phyloP scores from a whole-genome alignment of 2,113 vertebrate species.

The Calypte anna region DNA sequence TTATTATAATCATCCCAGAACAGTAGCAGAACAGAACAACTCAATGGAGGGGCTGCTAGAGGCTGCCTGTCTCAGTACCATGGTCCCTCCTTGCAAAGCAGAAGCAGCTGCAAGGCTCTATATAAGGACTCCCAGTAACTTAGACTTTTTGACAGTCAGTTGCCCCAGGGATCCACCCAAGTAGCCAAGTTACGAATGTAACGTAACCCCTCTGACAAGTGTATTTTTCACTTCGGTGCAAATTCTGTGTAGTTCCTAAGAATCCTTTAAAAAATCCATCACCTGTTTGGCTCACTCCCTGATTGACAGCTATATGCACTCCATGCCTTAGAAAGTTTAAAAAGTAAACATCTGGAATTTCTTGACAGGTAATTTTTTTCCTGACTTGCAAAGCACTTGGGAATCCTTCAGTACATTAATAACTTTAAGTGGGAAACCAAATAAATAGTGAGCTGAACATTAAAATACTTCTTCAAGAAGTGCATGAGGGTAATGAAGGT shows the following conservation, averaged over 20 bases:
- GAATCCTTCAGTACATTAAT: not conserved
- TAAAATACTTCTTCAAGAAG: slow-evolving; percentile 3
- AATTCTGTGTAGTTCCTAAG: not conserved
- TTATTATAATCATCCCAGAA: not conserved
- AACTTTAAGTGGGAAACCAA: slow-evolving; percentile 19
- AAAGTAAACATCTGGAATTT: slow-evolving; percentile 48
- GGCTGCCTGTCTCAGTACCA: not conserved
- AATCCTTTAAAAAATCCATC: slow-evolving; percentile 17
- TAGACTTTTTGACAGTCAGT: not conserved
- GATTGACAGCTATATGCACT: slow-evolving; percentile 14
- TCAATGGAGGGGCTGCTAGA: not conserved
- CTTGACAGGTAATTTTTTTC: slow-evolving; percentile 33
- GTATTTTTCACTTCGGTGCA: not conserved
- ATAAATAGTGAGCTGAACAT: not conserved
- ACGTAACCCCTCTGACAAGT: not conserved
- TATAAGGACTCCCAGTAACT: not conserved
- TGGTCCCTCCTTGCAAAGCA: not conserved
- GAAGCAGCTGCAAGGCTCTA: not conserved
- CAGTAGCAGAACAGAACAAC: not conserved
- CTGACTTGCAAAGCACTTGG: slow-evolving; percentile 19
- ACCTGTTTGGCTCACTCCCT: not conserved
- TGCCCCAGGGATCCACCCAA: not conserved
- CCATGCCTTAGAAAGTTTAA: not conserved
- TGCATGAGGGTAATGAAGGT: not conserved
- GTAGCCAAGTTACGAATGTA: not conserved